A percentile compares a stretch with the other conserved stretches of the same genome.
phyloP scores from a whole-genome alignment of 2,888 invertebrate genomes.

The Cheilosia variabilis region DNA sequence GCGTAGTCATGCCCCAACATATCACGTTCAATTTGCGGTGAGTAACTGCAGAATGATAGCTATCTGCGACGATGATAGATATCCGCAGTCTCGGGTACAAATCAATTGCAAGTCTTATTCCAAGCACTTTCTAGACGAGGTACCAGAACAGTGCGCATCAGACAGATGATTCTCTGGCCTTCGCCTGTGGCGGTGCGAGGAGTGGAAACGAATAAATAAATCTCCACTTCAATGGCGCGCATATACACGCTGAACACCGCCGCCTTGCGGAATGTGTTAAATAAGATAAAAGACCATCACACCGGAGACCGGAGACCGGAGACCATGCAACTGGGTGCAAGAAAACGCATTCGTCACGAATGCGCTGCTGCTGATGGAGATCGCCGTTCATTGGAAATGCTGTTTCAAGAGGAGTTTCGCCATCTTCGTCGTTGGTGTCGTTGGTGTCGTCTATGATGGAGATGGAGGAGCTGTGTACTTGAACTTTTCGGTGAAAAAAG shows the following conservation, averaged over 20 bases:
- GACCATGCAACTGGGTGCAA: conserved; percentile 18
- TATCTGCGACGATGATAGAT: conserved; percentile 49
- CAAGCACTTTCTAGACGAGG: conserved; percentile 35
- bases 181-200: conserved; percentile 11
- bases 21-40: conserved; percentile 71
- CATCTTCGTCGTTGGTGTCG: not conserved
- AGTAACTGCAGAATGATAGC: conserved; percentile 54
- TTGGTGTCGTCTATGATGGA: conserved; percentile 12
- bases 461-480: conserved; percentile 42
- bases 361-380: conserved; percentile 31
- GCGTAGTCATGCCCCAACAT: conserved; percentile 44
- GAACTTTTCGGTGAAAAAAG: conserved; percentile 50
- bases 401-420: conserved; percentile 37
- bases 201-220: conserved; percentile 60
- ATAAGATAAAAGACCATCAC: conserved; percentile 40
- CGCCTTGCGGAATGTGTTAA: conserved; percentile 33
- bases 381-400: conserved; percentile 55
- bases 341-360: conserved; percentile 58
- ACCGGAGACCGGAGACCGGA: conserved; percentile 15
- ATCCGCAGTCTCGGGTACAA: conserved; percentile 33
- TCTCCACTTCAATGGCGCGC: conserved; percentile 44
- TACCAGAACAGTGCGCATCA: conserved; percentile 1
- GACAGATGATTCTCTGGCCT: conserved; percentile 23
- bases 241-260: conserved; percentile 7
- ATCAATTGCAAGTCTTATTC: conserved; percentile 34